Evolutionary conservation across 2,797 vertebrate genomes (phyloP).

Genomic region (Microtus californicus): DNA sequence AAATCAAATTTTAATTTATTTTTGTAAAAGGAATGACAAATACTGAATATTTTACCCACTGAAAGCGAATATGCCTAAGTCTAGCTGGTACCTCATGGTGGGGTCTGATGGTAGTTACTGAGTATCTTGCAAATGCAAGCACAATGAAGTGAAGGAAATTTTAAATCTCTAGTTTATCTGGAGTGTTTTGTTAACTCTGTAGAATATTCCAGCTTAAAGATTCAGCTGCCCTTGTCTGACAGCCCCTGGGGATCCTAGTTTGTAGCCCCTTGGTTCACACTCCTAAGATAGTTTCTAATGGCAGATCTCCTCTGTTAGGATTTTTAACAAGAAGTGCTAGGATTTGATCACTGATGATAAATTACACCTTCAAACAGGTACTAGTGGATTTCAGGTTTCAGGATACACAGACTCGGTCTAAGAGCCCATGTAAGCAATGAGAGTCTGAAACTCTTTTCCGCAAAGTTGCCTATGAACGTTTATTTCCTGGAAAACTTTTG

Average conservation of each 20-base stretch:
- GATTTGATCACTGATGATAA: background rate
- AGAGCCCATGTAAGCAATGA: slow-evolving; percentile 4
- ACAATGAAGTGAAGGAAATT: slow-evolving; percentile 16
- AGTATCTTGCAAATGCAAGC: background rate
- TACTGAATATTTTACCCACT: slow-evolving; percentile 18
- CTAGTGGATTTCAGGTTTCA: background rate
- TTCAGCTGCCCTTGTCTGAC: background rate
- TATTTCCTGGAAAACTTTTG: slow-evolving; percentile 71
- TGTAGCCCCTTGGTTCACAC: background rate
- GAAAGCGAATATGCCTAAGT: slow-evolving; percentile 4
- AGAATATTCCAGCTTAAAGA: slow-evolving; percentile 50
- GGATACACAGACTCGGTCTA: background rate
- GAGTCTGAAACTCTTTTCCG: background rate
- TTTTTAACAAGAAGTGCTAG: background rate
- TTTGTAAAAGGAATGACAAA: slow-evolving; percentile 17
- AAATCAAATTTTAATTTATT: background rate
- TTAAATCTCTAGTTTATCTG: slow-evolving; percentile 35
- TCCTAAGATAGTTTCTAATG: background rate
- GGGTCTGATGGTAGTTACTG: slow-evolving; percentile 25
- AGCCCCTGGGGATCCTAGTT: background rate
- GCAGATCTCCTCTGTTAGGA: background rate
- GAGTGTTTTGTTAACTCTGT: background rate
- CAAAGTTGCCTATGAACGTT: slow-evolving; percentile 13
- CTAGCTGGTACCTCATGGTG: background rate
- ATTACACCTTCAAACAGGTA: background rate